Conservation (phyloP, 2,888 invertebrate genomes). For the Ptilodon capucinus region DNA sequence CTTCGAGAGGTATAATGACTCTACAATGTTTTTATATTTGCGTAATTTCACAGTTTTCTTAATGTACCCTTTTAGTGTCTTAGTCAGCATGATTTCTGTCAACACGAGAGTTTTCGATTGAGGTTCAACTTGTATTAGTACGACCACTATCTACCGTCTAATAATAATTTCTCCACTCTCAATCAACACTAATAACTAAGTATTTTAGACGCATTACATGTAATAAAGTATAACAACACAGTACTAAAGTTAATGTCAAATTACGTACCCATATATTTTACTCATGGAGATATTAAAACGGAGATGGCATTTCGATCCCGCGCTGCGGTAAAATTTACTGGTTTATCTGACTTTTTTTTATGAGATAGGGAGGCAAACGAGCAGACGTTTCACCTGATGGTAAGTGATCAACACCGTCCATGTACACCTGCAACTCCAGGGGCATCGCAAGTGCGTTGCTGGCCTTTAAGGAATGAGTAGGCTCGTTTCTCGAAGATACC, state of each 20-base stretch:
- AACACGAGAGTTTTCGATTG: neutral
- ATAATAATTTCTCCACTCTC: neutral
- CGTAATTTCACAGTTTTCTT: slow-evolving; percentile 19
- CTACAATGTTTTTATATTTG: slow-evolving; percentile 44
- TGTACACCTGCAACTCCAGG: too few species aligned
- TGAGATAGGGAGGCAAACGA: too few species aligned
- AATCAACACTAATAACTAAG: neutral
- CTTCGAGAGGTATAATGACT: slow-evolving; percentile 37
- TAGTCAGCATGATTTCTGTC: neutral
- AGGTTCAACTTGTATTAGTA: neutral
- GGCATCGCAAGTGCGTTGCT: too few species aligned
- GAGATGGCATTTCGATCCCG: too few species aligned
- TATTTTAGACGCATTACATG: neutral
- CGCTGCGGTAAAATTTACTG: too few species aligned
- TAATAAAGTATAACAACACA: neutral
- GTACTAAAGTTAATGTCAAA: neutral
- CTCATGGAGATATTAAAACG: too few species aligned
- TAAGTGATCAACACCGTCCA: too few species aligned
- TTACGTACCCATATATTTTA: neutral
- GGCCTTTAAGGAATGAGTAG: too few species aligned
- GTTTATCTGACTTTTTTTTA: too few species aligned
- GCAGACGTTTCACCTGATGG: too few species aligned
- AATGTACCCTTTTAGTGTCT: slow-evolving; percentile 15
- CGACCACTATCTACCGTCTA: neutral
- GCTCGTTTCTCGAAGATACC: too few species aligned